Percentiles rank a stretch among this genome's conserved stretches.
Conservation (phyloP, 2,113 vertebrate genomes). For the Lamprologus sp. region DNA sequence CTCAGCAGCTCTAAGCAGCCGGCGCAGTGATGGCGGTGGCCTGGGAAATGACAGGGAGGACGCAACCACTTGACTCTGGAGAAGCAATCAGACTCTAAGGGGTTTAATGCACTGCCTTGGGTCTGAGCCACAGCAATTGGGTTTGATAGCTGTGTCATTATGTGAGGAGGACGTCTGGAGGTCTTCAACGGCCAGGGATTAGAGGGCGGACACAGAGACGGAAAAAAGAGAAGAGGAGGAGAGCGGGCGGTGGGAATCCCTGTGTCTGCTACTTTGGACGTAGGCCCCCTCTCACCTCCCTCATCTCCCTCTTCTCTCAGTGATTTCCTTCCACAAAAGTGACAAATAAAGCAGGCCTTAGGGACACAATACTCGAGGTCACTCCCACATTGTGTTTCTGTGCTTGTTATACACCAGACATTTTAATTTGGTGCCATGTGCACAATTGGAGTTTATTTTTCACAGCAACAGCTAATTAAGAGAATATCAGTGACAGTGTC, state of each 20-base stretch:
- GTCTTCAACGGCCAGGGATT: constrained; percentile 70
- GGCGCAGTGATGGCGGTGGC: constrained; percentile 8
- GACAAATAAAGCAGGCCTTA: not conserved
- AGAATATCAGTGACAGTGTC: not conserved
- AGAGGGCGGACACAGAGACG: constrained; percentile 28
- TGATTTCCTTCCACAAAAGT: constrained; percentile 47
- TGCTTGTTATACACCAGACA: constrained; percentile 31
- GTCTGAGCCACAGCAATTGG: constrained; percentile 75
- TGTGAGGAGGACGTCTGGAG: constrained; percentile 71
- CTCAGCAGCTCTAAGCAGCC: constrained; percentile 23
- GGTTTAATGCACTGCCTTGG: constrained; percentile 73
- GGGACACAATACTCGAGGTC: constrained; percentile 30
- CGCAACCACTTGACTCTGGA: constrained; percentile 74
- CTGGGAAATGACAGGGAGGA: constrained; percentile 59
- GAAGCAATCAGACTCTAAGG: constrained; percentile 74
- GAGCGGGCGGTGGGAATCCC: constrained; percentile 22
- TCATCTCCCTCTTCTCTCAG: constrained; percentile 11
- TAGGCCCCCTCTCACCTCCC: constrained; percentile 22
- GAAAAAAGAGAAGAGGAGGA: constrained; percentile 12
- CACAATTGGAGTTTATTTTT: constrained; percentile 39
- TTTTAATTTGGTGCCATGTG: constrained; percentile 33
- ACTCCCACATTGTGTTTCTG: constrained; percentile 20
- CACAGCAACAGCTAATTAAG: constrained; percentile 31
- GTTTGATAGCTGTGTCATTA: constrained; percentile 77
- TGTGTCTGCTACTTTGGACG: not conserved